Evolutionary conservation across 2,888 invertebrate species (phyloP), one percentile per base, ranked within the genome.

Genomic region (Cataglyphis livida): DNA sequence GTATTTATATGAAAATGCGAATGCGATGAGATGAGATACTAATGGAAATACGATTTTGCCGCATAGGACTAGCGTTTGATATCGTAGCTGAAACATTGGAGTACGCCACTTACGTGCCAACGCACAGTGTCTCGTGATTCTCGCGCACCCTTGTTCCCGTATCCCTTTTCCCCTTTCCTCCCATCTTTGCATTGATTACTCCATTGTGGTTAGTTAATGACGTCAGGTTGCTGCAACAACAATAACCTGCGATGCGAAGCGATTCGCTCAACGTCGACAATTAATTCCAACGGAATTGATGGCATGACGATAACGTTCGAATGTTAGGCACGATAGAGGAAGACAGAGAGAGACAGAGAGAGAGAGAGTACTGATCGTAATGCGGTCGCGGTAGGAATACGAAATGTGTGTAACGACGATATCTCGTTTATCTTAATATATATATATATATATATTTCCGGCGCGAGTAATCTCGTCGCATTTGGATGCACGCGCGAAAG

Each of bases 221-320:
- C 59, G 78, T 79, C 78, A 79, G 78, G 70, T 79, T 79, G 59
- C 70, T 68, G 70, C 59, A 79, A 44, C 78, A 68, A 78, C 78
- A 70, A 44, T 79, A 79, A 79, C 41, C 21, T 41, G 57, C 68
- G 81, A 57, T 48, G 41, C 61, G 32, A 28, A 68, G 70, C 76
- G 73, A 59, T 64, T 79, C 78, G 78, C 57, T 59, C 78, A 70
- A 78, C 73, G 41, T 71, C 59, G 59, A 21, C 44, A 32, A 79
- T 79, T 79, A 79, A 79, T 79, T 79, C 73, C 64, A 61, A 51
- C 51, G 66, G 81, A 79, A 82, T 81, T 66, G 81, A 81, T 68
- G 81, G 66, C 81, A 48, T 38, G 28, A 25, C 81, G 81, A 82
- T 66, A 35, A 64, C 35, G 61, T 38, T 81, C 61, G 59, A 68